phyloP scores from a whole-genome alignment of 2,888 invertebrate genomes.

The Pristionchus maxplancki region DNA sequence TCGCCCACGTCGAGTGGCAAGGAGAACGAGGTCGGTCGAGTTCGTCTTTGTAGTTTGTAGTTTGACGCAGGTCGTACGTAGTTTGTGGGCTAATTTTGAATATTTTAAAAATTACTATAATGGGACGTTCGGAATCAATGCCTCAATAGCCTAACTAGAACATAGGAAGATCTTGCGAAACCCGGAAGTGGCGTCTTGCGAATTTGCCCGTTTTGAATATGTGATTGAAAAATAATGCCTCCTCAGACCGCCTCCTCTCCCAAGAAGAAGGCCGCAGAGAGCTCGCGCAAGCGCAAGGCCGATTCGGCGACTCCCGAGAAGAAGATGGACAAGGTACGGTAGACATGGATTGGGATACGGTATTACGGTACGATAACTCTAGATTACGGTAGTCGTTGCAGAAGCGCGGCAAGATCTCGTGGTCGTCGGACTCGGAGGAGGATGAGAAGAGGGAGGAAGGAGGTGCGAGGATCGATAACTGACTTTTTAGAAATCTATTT shows the following conservation, averaged over 20 bases:
- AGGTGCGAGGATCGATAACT: background rate
- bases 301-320: constrained; percentile 15
- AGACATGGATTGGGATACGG: background rate
- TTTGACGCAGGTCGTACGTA: too few species aligned
- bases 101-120: too few species aligned
- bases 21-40: constrained; percentile 4
- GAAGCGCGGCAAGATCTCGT: constrained; percentile 35
- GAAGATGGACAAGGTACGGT: constrained; percentile 22
- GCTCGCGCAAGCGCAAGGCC: constrained; percentile 42
- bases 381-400: background rate
- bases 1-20: constrained; percentile 15
- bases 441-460: background rate
- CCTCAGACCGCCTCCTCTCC: background rate
- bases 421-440: constrained; percentile 25
- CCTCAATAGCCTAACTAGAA: too few species aligned
- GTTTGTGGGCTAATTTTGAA: background rate
- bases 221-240: background rate
- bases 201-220: background rate
- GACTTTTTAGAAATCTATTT: background rate
- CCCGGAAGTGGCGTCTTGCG: background rate
- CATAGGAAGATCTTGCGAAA: background rate
- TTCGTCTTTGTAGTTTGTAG: constrained; percentile 14
- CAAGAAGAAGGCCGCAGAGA: background rate
- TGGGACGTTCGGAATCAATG: too few species aligned
- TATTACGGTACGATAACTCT: background rate